Evolutionary conservation across 1,140 invertebrate species (phyloP), one percentile per base, ranked within the genome.

Genomic region (Parasteatoda tepidariorum): DNA sequence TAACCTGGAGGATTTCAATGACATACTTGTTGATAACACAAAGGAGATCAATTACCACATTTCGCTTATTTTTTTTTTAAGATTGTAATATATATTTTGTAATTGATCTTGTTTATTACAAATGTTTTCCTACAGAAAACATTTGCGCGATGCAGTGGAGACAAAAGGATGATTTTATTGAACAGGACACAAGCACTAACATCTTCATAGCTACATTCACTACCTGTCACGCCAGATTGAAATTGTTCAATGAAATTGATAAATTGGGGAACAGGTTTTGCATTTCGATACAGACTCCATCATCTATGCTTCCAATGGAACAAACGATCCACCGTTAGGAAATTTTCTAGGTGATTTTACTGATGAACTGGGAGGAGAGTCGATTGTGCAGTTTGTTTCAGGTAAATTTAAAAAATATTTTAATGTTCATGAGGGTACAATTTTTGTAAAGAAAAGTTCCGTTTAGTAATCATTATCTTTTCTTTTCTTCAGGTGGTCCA

Each of bases 281-380:
- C 31, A 66, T 22, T 22, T 13, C 31, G 62, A 66, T 66, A 66
- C 62, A 33, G 62, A 66, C 24, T 9, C 5, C 7, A 66, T 66
- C 11, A 66, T 66, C 9, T 66, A 66, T 30, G 31, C 57, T 22
- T 59, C 7, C 9, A 22, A 59, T 22, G 57, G 57, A 22, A 22
- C 24, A 5, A 59, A 59, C n/a, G 62, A 61, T 61, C 59, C 59
- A 61, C 59, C 22, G 7, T 61, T 61, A 7, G 59, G 59, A n/a
- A 26, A 61, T 66, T 66, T 30, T n/a, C n/a, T 66, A 13, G 62
- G 62, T 3, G 62, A 66, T 30, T 66, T 59, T 11, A 59, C 57
- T 11, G 57, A 59, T 59, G 57, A 59, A 22, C 7, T 59, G n/a
- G 22, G 22, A 9, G 48, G 48, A 15, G 57, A 59, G 11, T 9